Conservation (phyloP, 2,888 invertebrate genomes). For the Griposia aprilina region DNA sequence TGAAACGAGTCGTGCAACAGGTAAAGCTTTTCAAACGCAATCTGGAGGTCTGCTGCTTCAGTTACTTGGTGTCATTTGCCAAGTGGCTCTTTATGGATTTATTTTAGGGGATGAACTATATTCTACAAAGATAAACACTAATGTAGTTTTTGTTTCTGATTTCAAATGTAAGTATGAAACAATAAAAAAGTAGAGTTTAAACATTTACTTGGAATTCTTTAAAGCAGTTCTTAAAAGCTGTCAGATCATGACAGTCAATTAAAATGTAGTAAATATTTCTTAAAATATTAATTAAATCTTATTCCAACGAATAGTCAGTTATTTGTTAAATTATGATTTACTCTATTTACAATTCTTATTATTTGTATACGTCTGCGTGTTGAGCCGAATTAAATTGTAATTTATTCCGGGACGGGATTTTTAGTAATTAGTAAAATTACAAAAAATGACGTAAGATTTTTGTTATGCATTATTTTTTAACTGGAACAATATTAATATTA, state of each 20-base stretch:
- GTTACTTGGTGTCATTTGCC: conserved; percentile 29
- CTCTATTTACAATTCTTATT: conserved; percentile 85
- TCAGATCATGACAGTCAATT: not conserved
- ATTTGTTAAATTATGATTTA: conserved; percentile 76
- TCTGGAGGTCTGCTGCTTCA: conserved; percentile 43
- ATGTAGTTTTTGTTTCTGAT: not conserved
- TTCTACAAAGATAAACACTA: not conserved
- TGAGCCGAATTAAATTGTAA: conserved; percentile 80
- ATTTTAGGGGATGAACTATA: not conserved
- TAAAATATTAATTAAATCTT: not conserved
- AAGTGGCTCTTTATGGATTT: conserved; percentile 34
- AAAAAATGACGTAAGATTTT: conserved; percentile 13
- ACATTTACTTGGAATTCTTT: not conserved
- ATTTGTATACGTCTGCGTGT: conserved; percentile 75
- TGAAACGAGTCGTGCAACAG: conserved; percentile 82
- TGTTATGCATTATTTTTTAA: not conserved
- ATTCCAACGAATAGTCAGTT: not conserved
- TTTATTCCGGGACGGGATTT: conserved; percentile 74
- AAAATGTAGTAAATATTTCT: conserved; percentile 1
- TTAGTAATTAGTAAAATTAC: not conserved
- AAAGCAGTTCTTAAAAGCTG: not conserved
- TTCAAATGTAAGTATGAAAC: not conserved
- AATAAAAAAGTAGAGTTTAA: not conserved
- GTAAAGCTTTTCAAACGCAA: conserved; percentile 76
- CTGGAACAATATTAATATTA: not conserved